Base-by-base conservation (phyloP, 2,113 vertebrate genomes). In the Calidris pugnax region DNA sequence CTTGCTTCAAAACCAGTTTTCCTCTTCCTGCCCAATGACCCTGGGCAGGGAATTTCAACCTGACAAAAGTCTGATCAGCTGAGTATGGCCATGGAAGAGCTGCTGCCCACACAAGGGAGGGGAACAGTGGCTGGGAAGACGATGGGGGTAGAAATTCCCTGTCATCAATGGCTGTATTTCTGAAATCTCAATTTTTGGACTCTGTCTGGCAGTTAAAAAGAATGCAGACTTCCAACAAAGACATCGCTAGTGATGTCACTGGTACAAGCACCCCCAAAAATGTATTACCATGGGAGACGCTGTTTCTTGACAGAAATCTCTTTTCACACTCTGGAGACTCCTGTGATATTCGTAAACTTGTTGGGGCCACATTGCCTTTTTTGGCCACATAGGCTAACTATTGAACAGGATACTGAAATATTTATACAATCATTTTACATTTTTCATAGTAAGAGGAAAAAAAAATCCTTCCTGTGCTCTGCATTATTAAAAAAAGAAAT, bases 51-150 rank as follows among this genome's bases (percentile, higher is more conserved):
- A 76, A 30, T 23, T 86, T 37, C 76, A 68, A 7, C 0, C 3
- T 35, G 14, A 22, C 4, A 39, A 76, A 73, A 83, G 27, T 67
- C 48, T 57, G 30, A 13, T 9, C 35, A 17, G 26, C 2, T 33
- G 21, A 41, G 7, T 2, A 0, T 13, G 37, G 9, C 66, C 35
- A 23, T 2, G 1, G 22, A 17, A n/a, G 23, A 73, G 9, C 43
- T 51, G 47, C 41, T 63, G 28, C 41, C 43, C 4, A 0, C 48
- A 4, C 32, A 22, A 51, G 19, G 9, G 19, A 74, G 82, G n/a
- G 30, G 27, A 85, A 18, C 14, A 32, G 16, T 7, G 8, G 4
- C 57, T 37, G 43, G 48, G 48, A 41, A 43, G 22, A 14, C 0
- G 1, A 19, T 5, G 14, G 11, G 13, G 5, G 24, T 10, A 37